phyloP scores from a whole-genome alignment of 2,888 invertebrate genomes.

The Amblyjoppa proteus region DNA sequence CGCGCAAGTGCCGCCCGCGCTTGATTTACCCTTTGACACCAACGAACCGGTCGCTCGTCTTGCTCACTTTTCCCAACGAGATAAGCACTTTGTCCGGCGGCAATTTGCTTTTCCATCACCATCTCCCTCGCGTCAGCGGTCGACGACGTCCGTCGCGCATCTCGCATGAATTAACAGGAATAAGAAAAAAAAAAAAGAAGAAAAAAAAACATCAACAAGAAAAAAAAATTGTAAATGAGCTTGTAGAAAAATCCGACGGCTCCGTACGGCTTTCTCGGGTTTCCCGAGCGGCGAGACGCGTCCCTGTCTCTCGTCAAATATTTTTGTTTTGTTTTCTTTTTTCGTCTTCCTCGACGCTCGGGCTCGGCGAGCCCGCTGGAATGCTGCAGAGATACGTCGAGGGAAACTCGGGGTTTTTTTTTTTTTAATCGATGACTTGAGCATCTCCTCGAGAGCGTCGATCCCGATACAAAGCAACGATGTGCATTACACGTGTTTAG shows the following conservation, averaged over 20 bases:
- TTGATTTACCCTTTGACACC: conserved; percentile 47
- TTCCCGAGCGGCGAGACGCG: neutral
- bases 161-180: neutral
- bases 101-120: conserved; percentile 13
- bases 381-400: neutral
- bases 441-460: neutral
- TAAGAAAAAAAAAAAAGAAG: neutral
- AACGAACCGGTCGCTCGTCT: conserved; percentile 29
- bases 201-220: neutral
- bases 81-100: conserved; percentile 34
- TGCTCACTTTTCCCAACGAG: conserved; percentile 23
- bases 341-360: neutral
- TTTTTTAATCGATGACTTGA: neutral
- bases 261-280: conserved; percentile 27
- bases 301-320: neutral
- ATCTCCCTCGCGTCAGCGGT: neutral
- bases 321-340: neutral
- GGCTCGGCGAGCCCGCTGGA: neutral
- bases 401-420: conserved; percentile 21
- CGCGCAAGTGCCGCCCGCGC: neutral
- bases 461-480: neutral
- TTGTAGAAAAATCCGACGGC: conserved; percentile 5
- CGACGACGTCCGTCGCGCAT: neutral
- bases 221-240: neutral
- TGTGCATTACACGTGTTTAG: neutral